These are phyloP conservation scores for Rutilus rutilus DNA, from an alignment of 2,113 vertebrate species.

Conservation along the genomic window DNA sequence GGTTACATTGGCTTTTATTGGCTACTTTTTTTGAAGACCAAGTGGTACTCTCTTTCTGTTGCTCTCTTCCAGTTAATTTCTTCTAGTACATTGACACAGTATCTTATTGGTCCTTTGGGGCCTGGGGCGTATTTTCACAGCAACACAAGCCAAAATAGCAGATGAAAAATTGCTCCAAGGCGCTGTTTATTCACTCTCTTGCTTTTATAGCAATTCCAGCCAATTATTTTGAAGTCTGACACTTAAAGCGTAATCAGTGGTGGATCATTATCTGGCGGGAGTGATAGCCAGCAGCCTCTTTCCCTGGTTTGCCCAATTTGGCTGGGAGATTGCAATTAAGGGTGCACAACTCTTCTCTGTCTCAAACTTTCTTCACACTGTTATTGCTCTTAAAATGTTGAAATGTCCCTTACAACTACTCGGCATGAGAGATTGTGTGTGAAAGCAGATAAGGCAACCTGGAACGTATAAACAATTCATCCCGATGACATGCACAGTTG, in stretches of 20 bases:
- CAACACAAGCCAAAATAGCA: conserved; percentile 30
- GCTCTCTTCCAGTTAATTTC: conserved; percentile 35
- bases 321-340: conserved; percentile 49
- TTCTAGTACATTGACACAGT: conserved; percentile 17
- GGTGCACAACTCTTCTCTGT: conserved; percentile 21
- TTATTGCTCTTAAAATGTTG: conserved; percentile 45
- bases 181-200: conserved; percentile 49
- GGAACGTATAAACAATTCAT: conserved; percentile 18
- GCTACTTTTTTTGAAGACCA: not conserved
- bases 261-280: conserved; percentile 48
- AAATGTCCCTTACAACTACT: conserved; percentile 15
- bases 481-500: not conserved
- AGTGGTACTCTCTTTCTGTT: not conserved
- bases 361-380: conserved; percentile 31
- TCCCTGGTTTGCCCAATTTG: conserved; percentile 41
- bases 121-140: not conserved
- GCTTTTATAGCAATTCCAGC: conserved; percentile 53
- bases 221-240: conserved; percentile 62
- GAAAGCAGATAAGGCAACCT: conserved; percentile 16
- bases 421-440: conserved; percentile 21
- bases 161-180: conserved; percentile 53
- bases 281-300: conserved; percentile 48
- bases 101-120: conserved; percentile 49
- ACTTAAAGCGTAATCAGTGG: conserved; percentile 54
- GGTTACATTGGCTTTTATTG: not conserved